Evolutionary conservation across 2,888 invertebrate species (phyloP).

Genomic region (Lochmaea capreae): DNA sequence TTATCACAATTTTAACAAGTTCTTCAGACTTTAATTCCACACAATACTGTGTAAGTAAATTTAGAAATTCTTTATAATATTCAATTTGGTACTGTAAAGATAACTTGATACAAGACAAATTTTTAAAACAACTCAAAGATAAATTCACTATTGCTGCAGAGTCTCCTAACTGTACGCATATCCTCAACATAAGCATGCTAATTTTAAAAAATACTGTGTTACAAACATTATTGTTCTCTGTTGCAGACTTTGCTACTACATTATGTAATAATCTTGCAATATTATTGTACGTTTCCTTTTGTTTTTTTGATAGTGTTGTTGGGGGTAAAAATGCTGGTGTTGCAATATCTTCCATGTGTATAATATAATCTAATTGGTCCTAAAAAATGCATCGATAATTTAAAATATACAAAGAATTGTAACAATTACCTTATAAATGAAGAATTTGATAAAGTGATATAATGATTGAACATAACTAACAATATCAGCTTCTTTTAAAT

Average conservation of each 20-base stretch:
- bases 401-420: neutral
- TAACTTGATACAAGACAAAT: conserved; percentile 22
- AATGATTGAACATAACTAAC: conserved; percentile 37
- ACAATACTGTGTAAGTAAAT: conserved; percentile 1
- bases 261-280: conserved; percentile 35
- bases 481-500: conserved; percentile 35
- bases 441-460: conserved; percentile 36
- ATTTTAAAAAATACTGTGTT: conserved; percentile 27
- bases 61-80: conserved; percentile 31
- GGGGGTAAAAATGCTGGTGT: conserved; percentile 24
- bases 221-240: conserved; percentile 18
- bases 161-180: conserved; percentile 28
- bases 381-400: neutral
- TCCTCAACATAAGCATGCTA: conserved; percentile 24
- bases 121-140: conserved; percentile 31
- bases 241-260: conserved; percentile 18
- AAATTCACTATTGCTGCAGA: conserved; percentile 16
- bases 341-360: conserved; percentile 30
- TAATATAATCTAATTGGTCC: conserved; percentile 23
- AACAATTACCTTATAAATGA: conserved; percentile 33
- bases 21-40: conserved; percentile 20
- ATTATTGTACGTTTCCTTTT: conserved; percentile 28
- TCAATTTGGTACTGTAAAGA: conserved; percentile 21
- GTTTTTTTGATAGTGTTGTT: conserved; percentile 16
- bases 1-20: conserved; percentile 30